Evolutionary conservation across 2,888 invertebrate genomes (phyloP).

Genomic region (Mongoloraphidia duomilia): DNA sequence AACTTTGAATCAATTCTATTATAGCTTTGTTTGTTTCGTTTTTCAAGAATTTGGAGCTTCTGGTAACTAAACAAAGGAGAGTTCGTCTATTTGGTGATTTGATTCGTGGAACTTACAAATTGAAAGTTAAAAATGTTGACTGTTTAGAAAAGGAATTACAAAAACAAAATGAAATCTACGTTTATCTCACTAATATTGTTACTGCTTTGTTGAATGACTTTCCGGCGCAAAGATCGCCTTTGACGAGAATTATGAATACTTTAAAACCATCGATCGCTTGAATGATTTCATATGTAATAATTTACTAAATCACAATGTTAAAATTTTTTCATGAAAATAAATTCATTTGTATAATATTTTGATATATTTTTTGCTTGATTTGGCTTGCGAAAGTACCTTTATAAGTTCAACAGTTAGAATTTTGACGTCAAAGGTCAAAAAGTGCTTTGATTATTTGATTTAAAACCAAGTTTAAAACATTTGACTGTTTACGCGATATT

Average conservation of each 20-base stretch:
- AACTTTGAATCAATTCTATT: no score
- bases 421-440: no score
- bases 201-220: slow-evolving; percentile 43
- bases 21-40: slow-evolving; percentile 5
- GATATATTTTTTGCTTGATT: no score
- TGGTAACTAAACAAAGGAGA: slow-evolving; percentile 56
- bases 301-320: no score
- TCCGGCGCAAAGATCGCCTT: slow-evolving; percentile 36
- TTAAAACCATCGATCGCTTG: slow-evolving; percentile 25
- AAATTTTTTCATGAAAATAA: no score
- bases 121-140: slow-evolving; percentile 5
- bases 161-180: slow-evolving; percentile 40
- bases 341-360: no score
- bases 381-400: no score
- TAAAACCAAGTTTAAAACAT: no score
- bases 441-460: no score
- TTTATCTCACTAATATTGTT: slow-evolving; percentile 40
- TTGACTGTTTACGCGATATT: no score
- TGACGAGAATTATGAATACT: slow-evolving; percentile 34
- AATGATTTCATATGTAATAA: no score
- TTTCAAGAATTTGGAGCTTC: slow-evolving; percentile 37
- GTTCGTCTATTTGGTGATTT: slow-evolving; percentile 42
- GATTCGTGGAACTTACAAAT: slow-evolving; percentile 24
- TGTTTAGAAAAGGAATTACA: slow-evolving; percentile 24
- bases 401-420: no score